Evolutionary conservation across 2,113 vertebrate genomes (phyloP).

Genomic region (Takifugu bimaculatus): DNA sequence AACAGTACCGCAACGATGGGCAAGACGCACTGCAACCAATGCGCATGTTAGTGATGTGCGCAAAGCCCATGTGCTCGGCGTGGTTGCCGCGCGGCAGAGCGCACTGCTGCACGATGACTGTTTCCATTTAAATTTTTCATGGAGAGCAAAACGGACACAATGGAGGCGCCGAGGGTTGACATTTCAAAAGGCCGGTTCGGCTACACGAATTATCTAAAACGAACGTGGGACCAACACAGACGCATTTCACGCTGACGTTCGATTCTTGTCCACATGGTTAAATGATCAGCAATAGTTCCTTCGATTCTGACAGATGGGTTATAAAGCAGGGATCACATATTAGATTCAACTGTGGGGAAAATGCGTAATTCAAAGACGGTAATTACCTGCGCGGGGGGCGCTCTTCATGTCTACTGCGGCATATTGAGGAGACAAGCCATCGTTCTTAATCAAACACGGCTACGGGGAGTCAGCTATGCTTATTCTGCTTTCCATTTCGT

Average conservation of each 20-base stretch:
- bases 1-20: constrained; percentile 40
- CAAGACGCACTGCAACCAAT: constrained; percentile 69
- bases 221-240: constrained; percentile 1
- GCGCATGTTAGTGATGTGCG: constrained; percentile 66
- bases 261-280: not conserved
- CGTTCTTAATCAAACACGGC: constrained; percentile 35
- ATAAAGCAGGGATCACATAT: constrained; percentile 35
- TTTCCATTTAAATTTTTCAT: constrained; percentile 66
- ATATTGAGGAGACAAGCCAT: constrained; percentile 36
- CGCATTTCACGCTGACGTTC: not conserved
- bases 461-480: constrained; percentile 45
- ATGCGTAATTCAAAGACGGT: constrained; percentile 59
- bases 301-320: constrained; percentile 17
- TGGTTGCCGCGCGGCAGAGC: constrained; percentile 55
- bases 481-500: constrained; percentile 58
- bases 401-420: constrained; percentile 68
- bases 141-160: constrained; percentile 38
- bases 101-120: constrained; percentile 51
- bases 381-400: constrained; percentile 70
- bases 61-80: constrained; percentile 70
- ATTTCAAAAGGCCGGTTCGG: not conserved
- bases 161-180: constrained; percentile 13
- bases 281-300: constrained; percentile 6
- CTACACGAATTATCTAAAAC: not conserved
- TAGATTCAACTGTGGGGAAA: constrained; percentile 35